Conservation (phyloP, 2,888 invertebrate genomes). For the Drosophila conformis region DNA sequence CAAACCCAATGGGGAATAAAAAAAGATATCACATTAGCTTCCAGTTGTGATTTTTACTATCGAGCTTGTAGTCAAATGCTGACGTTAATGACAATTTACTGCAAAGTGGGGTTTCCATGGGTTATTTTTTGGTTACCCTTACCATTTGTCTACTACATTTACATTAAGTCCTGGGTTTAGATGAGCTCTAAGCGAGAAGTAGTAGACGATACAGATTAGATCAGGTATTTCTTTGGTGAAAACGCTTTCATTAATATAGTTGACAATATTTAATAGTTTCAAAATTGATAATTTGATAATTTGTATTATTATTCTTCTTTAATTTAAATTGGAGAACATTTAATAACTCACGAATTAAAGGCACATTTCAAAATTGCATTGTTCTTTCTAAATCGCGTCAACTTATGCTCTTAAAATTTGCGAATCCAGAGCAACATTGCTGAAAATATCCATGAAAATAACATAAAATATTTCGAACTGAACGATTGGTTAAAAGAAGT, state of each 20-base stretch:
- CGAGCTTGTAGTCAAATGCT: constrained; percentile 31
- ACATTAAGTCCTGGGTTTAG: neutral
- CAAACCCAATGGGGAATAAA: neutral
- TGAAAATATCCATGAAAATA: neutral
- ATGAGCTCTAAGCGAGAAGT: neutral
- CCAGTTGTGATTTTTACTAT: constrained; percentile 40
- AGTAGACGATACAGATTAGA: neutral
- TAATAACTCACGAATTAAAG: neutral
- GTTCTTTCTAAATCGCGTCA: neutral
- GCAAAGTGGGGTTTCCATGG: constrained; percentile 21
- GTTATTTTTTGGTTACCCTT: neutral
- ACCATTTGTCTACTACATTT: neutral
- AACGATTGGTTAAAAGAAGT: neutral
- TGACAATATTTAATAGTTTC: neutral
- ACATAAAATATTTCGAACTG: neutral
- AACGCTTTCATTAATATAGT: neutral
- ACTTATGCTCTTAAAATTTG: neutral
- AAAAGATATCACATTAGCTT: constrained; percentile 36
- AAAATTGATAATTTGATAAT: neutral
- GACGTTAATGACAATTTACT: constrained; percentile 51
- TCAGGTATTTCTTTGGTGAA: neutral
- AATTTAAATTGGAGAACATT: neutral
- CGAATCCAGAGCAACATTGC: neutral
- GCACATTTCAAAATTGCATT: neutral
- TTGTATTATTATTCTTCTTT: neutral